Percentiles rank a stretch among this genome's conserved stretches.
phyloP scores from a whole-genome alignment of 2,113 vertebrate species.

The Megalops atlanticus region DNA sequence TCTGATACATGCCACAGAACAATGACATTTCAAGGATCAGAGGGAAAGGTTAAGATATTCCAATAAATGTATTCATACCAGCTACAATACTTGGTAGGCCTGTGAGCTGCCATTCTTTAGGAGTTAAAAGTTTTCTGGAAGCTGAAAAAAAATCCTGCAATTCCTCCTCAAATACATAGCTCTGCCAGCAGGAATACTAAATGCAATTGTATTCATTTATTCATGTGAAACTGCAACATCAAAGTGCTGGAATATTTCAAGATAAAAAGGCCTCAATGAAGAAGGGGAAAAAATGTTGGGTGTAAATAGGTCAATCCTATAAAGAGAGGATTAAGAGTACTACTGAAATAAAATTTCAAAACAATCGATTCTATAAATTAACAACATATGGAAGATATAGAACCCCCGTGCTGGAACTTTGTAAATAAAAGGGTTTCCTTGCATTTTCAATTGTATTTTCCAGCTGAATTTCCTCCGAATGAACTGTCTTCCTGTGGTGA shows the following conservation, averaged over 20 bases:
- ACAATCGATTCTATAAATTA: not conserved
- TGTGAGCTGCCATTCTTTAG: slow-evolving; percentile 13
- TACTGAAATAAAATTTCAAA: not conserved
- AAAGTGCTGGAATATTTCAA: slow-evolving; percentile 25
- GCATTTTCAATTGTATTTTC: not conserved
- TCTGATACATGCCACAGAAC: slow-evolving; percentile 45
- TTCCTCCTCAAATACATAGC: slow-evolving; percentile 5
- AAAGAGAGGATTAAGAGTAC: not conserved
- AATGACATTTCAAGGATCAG: slow-evolving; percentile 50
- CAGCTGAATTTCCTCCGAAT: not conserved
- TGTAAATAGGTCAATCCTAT: slow-evolving; percentile 30
- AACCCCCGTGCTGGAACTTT: not conserved
- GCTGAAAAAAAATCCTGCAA: not conserved
- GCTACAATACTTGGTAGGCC: slow-evolving; percentile 25
- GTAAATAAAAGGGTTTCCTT: not conserved
- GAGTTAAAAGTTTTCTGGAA: slow-evolving; percentile 26
- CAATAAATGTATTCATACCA: slow-evolving; percentile 31
- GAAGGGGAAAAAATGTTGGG: not conserved
- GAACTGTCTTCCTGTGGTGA: not conserved
- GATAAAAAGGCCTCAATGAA: slow-evolving; percentile 19
- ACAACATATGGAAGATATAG: not conserved
- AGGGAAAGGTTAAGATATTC: slow-evolving; percentile 58
- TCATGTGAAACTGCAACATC: slow-evolving; percentile 24
- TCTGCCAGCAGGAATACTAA: slow-evolving; percentile 16
- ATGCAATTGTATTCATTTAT: slow-evolving; percentile 31